Percentiles rank a stretch among this genome's conserved stretches.
Evolutionary conservation across 2,113 vertebrate species (phyloP).

Genomic region (Stomatorhinus ivindoensis): DNA sequence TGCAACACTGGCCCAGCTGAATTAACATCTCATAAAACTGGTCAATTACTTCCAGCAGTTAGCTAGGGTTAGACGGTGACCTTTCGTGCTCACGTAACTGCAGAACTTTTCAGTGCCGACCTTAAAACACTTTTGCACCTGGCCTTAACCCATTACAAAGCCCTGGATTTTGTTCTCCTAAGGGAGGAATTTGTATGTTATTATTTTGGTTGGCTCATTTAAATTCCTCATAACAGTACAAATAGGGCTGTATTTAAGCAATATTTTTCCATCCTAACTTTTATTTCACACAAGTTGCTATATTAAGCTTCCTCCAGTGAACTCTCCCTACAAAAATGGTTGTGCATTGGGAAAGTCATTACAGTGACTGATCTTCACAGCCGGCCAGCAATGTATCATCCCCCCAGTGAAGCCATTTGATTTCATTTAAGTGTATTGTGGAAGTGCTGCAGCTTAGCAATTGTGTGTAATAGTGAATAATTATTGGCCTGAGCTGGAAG

Average conservation of each 20-base stretch:
- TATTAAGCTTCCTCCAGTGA: slow-evolving; percentile 4
- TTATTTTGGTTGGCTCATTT: slow-evolving; percentile 31
- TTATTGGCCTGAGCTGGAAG: slow-evolving; percentile 37
- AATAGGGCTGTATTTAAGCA: slow-evolving; percentile 46
- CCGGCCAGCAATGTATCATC: slow-evolving; percentile 54
- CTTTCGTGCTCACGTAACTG: slow-evolving; percentile 58
- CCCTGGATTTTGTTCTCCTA: slow-evolving; percentile 34
- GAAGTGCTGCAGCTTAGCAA: slow-evolving; percentile 34
- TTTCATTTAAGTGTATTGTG: slow-evolving; percentile 51
- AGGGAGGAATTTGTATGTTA: slow-evolving; percentile 33
- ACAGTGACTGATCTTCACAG: slow-evolving; percentile 52
- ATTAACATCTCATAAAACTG: slow-evolving; percentile 74
- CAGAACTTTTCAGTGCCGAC: slow-evolving; percentile 52
- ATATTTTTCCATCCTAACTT: slow-evolving; percentile 32
- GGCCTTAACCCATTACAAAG: slow-evolving; percentile 45
- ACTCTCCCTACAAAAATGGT: slow-evolving; percentile 26
- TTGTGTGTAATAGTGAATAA: slow-evolving; percentile 38
- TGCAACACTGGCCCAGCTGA: slow-evolving; percentile 57
- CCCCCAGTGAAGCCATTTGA: slow-evolving; percentile 47
- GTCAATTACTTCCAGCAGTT: slow-evolving; percentile 66
- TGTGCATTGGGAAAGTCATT: slow-evolving; percentile 48
- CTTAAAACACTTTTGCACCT: slow-evolving; percentile 54
- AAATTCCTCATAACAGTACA: slow-evolving; percentile 42
- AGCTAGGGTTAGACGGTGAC: slow-evolving; percentile 61
- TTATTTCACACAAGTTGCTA: not conserved